These are phyloP conservation scores for Passer domesticus DNA, from an alignment of 2,113 vertebrate genomes.

Conservation along the genomic window DNA sequence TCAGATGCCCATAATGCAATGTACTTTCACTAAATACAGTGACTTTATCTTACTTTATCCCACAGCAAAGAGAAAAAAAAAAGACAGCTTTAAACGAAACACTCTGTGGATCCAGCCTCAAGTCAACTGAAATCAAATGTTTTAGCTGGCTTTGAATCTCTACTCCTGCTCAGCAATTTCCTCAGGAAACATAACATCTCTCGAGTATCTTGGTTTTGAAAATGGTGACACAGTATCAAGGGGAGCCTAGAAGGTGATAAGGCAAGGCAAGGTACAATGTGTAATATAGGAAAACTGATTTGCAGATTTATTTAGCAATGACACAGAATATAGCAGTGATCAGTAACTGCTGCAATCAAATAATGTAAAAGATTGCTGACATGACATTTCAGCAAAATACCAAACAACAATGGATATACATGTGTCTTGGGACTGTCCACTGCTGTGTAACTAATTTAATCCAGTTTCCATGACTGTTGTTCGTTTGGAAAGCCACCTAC, in stretches of 20 bases:
- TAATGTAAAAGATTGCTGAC: background rate
- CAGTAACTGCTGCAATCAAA: background rate
- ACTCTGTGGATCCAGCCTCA: background rate
- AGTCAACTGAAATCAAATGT: background rate
- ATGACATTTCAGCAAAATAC: background rate
- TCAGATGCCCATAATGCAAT: background rate
- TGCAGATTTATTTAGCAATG: background rate
- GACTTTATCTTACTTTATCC: background rate
- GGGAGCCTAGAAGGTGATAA: background rate
- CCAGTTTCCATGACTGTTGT: background rate
- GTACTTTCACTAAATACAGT: background rate
- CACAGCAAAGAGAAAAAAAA: background rate
- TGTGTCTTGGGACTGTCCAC: background rate
- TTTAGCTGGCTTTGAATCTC: background rate
- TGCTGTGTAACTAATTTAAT: background rate
- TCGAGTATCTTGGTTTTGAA: background rate
- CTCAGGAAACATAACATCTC: background rate
- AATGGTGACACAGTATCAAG: background rate
- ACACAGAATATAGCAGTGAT: background rate
- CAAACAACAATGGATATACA: background rate
- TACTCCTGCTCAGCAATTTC: background rate
- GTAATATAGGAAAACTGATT: background rate
- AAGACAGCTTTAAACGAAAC: background rate
- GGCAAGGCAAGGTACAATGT: background rate
- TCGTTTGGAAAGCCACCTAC: background rate